A percentile compares a stretch with the other conserved stretches of the same genome.
These are phyloP conservation scores for Melinaea menophilus DNA, from an alignment of 2,888 invertebrate genomes.

Conservation along the genomic window DNA sequence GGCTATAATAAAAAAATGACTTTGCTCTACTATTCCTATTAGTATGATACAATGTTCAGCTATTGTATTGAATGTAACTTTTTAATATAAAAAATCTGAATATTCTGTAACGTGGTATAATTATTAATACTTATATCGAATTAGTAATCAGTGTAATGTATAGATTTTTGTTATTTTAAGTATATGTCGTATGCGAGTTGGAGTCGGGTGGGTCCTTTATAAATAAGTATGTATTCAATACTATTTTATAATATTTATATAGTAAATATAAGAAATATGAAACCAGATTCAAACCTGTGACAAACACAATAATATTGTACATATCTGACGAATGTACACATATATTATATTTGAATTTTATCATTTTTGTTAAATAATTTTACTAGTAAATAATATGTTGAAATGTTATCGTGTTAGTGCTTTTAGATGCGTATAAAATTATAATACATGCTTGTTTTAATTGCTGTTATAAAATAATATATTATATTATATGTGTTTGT, in stretches of 20 bases:
- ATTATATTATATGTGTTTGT: too few species aligned
- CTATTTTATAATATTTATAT: slow-evolving; percentile 2
- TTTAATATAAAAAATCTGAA: too few species aligned
- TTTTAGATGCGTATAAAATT: too few species aligned
- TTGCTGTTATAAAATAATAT: too few species aligned
- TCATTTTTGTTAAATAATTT: background rate
- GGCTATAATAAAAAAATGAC: background rate
- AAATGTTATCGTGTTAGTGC: too few species aligned
- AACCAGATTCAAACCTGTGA: slow-evolving; percentile 59
- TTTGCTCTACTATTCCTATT: background rate
- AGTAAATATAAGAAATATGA: background rate
- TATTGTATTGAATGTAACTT: too few species aligned
- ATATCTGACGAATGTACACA: slow-evolving; percentile 41
- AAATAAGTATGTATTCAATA: slow-evolving; percentile 1
- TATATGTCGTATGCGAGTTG: background rate
- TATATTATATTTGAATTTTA: slow-evolving; percentile 14
- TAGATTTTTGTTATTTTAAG: background rate
- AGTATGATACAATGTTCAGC: too few species aligned
- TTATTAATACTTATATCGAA: too few species aligned
- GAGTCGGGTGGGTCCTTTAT: slow-evolving; percentile 24
- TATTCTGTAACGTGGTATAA: too few species aligned
- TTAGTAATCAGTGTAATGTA: too few species aligned
- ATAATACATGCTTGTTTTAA: too few species aligned
- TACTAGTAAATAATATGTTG: background rate
- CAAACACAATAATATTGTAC: slow-evolving; percentile 74